Percentiles rank a stretch among this genome's conserved stretches.
Conservation (phyloP, 1,140 invertebrate species). For the Nymphalis io region DNA sequence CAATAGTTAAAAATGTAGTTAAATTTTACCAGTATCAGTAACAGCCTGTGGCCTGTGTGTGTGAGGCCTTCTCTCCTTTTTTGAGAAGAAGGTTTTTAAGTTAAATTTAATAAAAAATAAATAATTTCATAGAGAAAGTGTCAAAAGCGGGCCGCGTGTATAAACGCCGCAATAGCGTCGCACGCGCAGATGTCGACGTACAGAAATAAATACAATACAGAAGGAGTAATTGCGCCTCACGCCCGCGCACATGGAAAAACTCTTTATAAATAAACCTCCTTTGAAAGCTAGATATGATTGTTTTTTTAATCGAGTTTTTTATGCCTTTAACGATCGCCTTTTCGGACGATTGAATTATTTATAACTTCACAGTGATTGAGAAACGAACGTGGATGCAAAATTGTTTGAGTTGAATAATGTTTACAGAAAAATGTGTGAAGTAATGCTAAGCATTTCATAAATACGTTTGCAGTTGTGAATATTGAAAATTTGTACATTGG, state of each 20-base stretch:
- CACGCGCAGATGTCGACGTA: conserved; percentile 65
- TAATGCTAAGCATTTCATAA: neutral
- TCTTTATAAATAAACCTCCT: conserved; percentile 72
- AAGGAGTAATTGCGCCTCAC: conserved; percentile 73
- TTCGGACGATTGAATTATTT: conserved; percentile 4
- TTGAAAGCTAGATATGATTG: conserved; percentile 58
- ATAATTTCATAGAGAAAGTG: neutral
- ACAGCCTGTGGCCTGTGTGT: too few species aligned
- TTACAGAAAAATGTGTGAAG: neutral
- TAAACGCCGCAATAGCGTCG: conserved; percentile 33
- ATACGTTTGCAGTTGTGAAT: too few species aligned
- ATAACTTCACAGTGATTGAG: neutral
- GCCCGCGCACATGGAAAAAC: conserved; percentile 58
- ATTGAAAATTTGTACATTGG: too few species aligned
- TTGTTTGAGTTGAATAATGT: neutral
- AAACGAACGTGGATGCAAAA: neutral
- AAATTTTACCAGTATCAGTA: too few species aligned
- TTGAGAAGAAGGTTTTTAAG: too few species aligned
- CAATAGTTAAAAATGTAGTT: too few species aligned
- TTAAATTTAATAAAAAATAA: neutral
- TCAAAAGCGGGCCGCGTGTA: conserved; percentile 41
- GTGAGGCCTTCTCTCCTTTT: too few species aligned
- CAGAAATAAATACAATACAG: conserved; percentile 75
- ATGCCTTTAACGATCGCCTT: conserved; percentile 20
- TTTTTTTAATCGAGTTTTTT: conserved; percentile 41